A percentile compares a stretch with the other conserved stretches of the same genome.
These are phyloP conservation scores for Otis tarda DNA, from an alignment of 2,113 vertebrate genomes.

Conservation along the genomic window DNA sequence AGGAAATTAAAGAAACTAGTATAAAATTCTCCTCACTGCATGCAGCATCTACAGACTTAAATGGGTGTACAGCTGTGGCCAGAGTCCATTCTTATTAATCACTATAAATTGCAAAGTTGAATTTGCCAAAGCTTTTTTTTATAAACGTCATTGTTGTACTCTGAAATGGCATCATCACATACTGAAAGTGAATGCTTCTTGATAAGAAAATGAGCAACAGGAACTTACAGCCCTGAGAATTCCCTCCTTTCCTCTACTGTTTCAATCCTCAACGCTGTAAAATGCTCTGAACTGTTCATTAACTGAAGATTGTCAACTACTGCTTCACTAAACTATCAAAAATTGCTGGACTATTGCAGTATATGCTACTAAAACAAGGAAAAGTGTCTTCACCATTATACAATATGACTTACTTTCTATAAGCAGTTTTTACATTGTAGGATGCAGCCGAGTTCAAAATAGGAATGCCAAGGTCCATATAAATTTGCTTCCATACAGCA, in stretches of 20 bases:
- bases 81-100: not conserved
- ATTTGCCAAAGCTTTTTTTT: not conserved
- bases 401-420: conserved; percentile 89
- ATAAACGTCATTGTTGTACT: not conserved
- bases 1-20: not conserved
- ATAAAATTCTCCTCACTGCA: not conserved
- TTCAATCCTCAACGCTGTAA: not conserved
- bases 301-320: not conserved
- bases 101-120: not conserved
- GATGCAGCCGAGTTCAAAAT: conserved; percentile 98
- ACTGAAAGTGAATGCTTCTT: not conserved
- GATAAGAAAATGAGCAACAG: not conserved
- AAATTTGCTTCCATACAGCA: conserved; percentile 98
- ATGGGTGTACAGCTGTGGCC: not conserved
- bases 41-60: not conserved
- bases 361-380: not conserved
- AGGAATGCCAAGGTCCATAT: conserved; percentile 98
- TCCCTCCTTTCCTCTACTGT: not conserved
- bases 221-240: not conserved
- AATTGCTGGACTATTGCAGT: not conserved
- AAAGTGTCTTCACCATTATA: not conserved
- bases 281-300: not conserved
- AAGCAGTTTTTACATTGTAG: conserved; percentile 99
- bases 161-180: not conserved
- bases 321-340: not conserved